These are phyloP conservation scores for Heterodera filipjevi DNA, from an alignment of 2,888 invertebrate species.

Conservation along the genomic window DNA sequence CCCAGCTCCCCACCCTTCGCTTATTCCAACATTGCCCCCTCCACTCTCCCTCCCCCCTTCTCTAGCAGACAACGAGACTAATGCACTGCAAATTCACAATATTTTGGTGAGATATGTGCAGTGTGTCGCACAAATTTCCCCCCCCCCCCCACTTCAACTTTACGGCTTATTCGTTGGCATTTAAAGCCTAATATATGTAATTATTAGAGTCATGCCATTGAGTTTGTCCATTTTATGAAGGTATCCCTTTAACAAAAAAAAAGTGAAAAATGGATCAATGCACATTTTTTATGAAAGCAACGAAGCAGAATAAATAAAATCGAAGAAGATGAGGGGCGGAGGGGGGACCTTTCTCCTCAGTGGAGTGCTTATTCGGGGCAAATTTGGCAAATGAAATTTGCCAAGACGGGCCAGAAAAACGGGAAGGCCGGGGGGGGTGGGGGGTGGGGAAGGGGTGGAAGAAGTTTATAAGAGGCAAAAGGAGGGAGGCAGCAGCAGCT, in stretches of 20 bases:
- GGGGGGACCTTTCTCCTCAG: background rate
- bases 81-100: background rate
- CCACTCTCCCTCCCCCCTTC: background rate
- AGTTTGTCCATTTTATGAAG: too few relatives aligned
- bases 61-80: background rate
- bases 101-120: background rate
- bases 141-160: too few relatives aligned
- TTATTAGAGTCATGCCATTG: too few relatives aligned
- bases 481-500: background rate
- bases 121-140: too few relatives aligned
- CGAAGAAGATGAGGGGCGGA: background rate
- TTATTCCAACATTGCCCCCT: background rate
- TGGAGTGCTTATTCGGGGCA: constrained; percentile 23
- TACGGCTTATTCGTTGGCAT: too few relatives aligned
- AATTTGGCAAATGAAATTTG: constrained; percentile 33
- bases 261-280: background rate
- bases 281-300: background rate
- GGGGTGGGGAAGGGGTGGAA: background rate
- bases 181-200: too few relatives aligned
- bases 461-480: background rate
- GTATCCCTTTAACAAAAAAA: too few relatives aligned
- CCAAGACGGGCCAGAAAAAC: background rate
- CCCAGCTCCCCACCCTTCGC: background rate
- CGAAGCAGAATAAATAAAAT: constrained; percentile 4
- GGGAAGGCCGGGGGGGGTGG: background rate